These are phyloP conservation scores for Colius striatus DNA, from an alignment of 2,113 vertebrate species.

Conservation along the genomic window DNA sequence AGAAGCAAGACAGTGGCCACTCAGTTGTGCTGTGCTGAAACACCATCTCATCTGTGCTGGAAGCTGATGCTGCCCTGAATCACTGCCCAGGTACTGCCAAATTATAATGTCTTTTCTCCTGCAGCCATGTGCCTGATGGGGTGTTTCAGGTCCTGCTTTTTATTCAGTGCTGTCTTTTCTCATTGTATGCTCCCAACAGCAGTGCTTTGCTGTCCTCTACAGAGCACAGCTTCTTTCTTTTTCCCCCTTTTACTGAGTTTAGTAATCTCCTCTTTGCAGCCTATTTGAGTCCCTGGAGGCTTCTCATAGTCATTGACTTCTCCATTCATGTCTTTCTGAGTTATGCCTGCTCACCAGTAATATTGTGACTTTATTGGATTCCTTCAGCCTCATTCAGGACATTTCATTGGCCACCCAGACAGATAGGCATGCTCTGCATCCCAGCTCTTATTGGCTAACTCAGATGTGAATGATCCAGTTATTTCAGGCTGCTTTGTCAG, in stretches of 20 bases:
- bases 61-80: accelerated
- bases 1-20: not conserved
- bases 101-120: not conserved
- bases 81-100: not conserved
- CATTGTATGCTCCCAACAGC: not conserved
- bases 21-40: not conserved
- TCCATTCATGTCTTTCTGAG: not conserved
- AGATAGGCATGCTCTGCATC: not conserved
- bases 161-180: not conserved
- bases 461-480: not conserved
- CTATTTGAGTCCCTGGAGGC: not conserved
- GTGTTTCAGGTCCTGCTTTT: not conserved
- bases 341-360: not conserved
- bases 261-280: not conserved
- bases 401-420: not conserved
- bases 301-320: conserved; percentile 12
- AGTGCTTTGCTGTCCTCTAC: conserved; percentile 40
- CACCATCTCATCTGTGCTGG: not conserved
- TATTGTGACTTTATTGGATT: conserved; percentile 27
- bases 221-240: not conserved
- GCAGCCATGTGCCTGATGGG: not conserved
- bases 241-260: not conserved
- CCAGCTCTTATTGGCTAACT: not conserved
- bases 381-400: not conserved
- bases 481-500: not conserved